phyloP scores from a whole-genome alignment of 2,797 vertebrate genomes.

The Simalia tracyae region DNA sequence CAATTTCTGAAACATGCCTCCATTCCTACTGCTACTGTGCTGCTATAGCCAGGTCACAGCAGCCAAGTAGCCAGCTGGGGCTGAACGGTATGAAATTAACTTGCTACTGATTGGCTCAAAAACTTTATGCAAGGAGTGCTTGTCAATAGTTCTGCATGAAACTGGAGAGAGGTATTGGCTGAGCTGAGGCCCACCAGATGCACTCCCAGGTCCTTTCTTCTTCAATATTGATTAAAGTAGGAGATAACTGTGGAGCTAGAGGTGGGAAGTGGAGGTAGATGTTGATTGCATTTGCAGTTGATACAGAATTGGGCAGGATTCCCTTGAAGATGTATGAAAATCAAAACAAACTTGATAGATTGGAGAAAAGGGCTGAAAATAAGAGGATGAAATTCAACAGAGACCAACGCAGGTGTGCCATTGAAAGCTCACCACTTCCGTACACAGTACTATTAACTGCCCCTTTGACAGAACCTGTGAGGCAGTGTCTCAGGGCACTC shows the following conservation, averaged over 20 bases:
- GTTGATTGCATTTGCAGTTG: neutral
- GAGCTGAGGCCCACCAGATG: neutral
- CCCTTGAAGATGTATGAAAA: neutral
- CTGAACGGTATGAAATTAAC: neutral
- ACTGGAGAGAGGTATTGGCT: neutral
- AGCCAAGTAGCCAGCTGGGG: neutral
- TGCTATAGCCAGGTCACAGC: neutral
- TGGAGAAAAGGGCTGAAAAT: neutral
- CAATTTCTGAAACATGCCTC: neutral
- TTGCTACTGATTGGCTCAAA: neutral
- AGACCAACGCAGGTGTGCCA: neutral
- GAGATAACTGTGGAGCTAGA: neutral
- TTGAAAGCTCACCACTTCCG: neutral
- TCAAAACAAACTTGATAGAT: neutral
- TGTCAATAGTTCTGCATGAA: neutral
- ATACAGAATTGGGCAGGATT: neutral
- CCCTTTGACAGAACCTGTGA: neutral
- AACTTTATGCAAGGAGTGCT: neutral
- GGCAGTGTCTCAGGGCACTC: neutral
- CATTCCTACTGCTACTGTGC: neutral
- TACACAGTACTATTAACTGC: too few relatives aligned
- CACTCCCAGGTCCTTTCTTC: neutral
- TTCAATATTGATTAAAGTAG: neutral
- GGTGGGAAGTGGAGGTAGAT: neutral
- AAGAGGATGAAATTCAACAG: neutral